Evolutionary conservation across 2,797 vertebrate genomes (phyloP).

Genomic region (Cossypha caffra): DNA sequence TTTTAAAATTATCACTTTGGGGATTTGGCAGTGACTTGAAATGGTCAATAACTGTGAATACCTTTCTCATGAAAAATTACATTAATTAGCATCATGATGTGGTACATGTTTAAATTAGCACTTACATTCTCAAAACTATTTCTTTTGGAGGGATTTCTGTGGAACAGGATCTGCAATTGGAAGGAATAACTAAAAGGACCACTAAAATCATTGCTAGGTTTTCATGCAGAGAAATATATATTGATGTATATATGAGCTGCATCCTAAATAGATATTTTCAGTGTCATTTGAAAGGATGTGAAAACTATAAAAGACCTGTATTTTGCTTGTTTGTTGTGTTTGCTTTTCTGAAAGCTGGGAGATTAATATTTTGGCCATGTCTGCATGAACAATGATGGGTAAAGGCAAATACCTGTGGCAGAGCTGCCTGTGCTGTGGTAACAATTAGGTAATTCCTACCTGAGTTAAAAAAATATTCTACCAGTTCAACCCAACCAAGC

Average conservation of each 20-base stretch:
- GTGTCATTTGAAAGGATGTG: not conserved
- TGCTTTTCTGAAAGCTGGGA: not conserved
- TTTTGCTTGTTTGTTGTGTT: not conserved
- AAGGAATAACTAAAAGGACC: not conserved
- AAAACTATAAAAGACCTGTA: not conserved
- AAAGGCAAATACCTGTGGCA: not conserved
- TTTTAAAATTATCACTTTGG: not conserved
- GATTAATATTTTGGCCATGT: not conserved
- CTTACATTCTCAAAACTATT: not conserved
- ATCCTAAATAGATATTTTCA: not conserved
- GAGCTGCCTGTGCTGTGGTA: not conserved
- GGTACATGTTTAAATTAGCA: not conserved
- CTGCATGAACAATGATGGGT: not conserved
- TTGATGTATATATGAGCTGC: not conserved
- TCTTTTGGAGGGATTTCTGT: not conserved
- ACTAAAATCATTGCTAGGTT: not conserved
- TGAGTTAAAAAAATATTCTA: not conserved
- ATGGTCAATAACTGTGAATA: not conserved
- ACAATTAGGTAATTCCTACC: not conserved
- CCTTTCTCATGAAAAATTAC: not conserved
- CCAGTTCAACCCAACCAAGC: not conserved
- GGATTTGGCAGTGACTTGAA: not conserved
- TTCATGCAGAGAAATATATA: not conserved
- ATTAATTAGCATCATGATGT: not conserved
- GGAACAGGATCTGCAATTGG: not conserved